Conservation (phyloP, 2,797 vertebrate species). For the Apogon hyalosoma region DNA sequence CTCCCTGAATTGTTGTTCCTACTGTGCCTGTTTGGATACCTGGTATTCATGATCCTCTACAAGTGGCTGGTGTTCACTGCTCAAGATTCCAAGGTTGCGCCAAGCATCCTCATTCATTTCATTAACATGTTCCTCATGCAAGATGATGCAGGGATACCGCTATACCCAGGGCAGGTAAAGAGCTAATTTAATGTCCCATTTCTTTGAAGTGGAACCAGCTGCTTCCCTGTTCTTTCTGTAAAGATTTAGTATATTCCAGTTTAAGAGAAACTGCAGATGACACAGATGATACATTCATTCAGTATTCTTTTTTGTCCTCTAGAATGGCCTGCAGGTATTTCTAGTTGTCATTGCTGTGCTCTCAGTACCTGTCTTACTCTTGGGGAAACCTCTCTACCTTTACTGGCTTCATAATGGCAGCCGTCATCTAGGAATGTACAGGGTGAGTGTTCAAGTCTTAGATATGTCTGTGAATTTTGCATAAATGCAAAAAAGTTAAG, state of each 20-base stretch:
- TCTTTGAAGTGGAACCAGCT: background rate
- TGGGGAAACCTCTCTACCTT: constrained; percentile 95
- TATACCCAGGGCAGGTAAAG: constrained; percentile 91
- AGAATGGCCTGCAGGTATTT: constrained; percentile 89
- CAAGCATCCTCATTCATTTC: constrained; percentile 96
- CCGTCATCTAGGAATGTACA: constrained; percentile 85
- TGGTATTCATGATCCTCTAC: constrained; percentile 95
- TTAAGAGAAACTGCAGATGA: background rate
- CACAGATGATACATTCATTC: background rate
- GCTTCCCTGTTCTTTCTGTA: background rate
- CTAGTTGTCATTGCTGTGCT: constrained; percentile 88
- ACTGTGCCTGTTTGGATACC: constrained; percentile 94
- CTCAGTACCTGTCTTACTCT: constrained; percentile 91
- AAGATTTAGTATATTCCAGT: background rate
- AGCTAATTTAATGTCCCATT: background rate
- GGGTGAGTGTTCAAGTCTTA: constrained; percentile 80
- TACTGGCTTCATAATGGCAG: constrained; percentile 91
- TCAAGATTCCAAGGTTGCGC: constrained; percentile 83
- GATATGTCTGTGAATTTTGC: constrained; percentile 3
- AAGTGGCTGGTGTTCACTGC: constrained; percentile 92
- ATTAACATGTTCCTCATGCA: constrained; percentile 99
- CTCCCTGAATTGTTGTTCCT: constrained; percentile 95
- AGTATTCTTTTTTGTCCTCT: constrained; percentile 22
- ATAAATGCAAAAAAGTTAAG: background rate
- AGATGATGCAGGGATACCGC: constrained; percentile 58